Evolutionary conservation across 1,140 invertebrate genomes (phyloP), one percentile per base, ranked within the genome.

Genomic region (Metaphire vulgaris): DNA sequence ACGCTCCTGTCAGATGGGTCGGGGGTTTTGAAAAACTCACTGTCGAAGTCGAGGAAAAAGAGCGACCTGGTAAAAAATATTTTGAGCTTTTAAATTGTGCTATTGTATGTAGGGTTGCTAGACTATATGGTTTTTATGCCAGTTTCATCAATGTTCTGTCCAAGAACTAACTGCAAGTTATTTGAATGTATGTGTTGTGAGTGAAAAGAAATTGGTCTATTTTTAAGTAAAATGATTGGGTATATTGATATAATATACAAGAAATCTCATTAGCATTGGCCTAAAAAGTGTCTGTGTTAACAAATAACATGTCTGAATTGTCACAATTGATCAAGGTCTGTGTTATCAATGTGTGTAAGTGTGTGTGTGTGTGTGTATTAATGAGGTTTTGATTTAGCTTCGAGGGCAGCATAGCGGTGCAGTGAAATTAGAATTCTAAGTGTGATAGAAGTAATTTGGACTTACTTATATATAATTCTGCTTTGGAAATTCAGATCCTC

Each of bases 401-500:
- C n/a, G n/a, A n/a, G n/a, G n/a, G n/a, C n/a, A n/a, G n/a, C n/a
- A n/a, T n/a, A n/a, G n/a, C n/a, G n/a, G n/a, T n/a, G n/a, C n/a
- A n/a, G n/a, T n/a, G n/a, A n/a, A n/a, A n/a, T n/a, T n/a, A n/a
- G n/a, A n/a, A n/a, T n/a, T n/a, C n/a, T n/a, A n/a, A n/a, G n/a
- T n/a, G n/a, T n/a, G n/a, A n/a, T n/a, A n/a, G n/a, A n/a, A n/a
- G n/a, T n/a, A n/a, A n/a, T n/a, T n/a, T n/a, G n/a, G n/a, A n/a
- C n/a, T n/a, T n/a, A n/a, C n/a, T n/a, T n/a, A n/a, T n/a, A n/a
- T n/a, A n/a, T n/a, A n/a, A n/a, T n/a, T n/a, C n/a, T n/a, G n/a
- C n/a, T n/a, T n/a, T n/a, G n/a, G n/a, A n/a, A 21, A 14, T 79
- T 66, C 81, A 86, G 84, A 86, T 86, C 71, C 77, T 83, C 21